These are phyloP conservation scores for Phymatocera aterrima DNA, from an alignment of 2,888 invertebrate genomes.

Conservation along the genomic window DNA sequence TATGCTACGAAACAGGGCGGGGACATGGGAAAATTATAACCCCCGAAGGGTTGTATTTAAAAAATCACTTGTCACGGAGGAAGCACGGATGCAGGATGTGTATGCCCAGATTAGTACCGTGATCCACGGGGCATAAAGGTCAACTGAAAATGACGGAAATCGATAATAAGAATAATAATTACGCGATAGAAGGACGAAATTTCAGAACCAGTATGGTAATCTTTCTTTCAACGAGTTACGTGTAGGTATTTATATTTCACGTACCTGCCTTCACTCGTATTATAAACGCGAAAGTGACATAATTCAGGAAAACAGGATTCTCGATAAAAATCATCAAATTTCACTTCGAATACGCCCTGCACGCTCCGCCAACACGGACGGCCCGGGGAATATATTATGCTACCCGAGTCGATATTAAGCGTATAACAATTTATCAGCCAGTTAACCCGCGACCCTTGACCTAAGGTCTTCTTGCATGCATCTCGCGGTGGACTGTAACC, in stretches of 20 bases:
- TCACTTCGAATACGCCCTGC: not conserved
- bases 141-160: not conserved
- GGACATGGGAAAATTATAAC: constrained; percentile 18
- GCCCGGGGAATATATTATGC: too few species aligned
- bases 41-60: constrained; percentile 20
- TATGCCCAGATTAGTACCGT: not conserved
- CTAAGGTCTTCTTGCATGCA: constrained; percentile 62
- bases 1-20: constrained; percentile 13
- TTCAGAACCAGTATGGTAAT: too few species aligned
- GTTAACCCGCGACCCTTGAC: constrained; percentile 63
- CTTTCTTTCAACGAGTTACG: too few species aligned
- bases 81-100: constrained; percentile 22
- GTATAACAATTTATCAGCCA: constrained; percentile 55
- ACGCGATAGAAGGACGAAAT: too few species aligned
- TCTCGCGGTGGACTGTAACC: constrained; percentile 45
- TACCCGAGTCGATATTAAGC: not conserved
- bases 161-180: not conserved
- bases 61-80: constrained; percentile 39
- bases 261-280: not conserved
- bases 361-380: too few species aligned
- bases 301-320: not conserved
- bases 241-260: too few species aligned
- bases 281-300: not conserved
- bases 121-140: not conserved
- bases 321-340: constrained; percentile 20